Evolutionary conservation across 2,797 vertebrate genomes (phyloP).

Genomic region (Nyctalus aviator): DNA sequence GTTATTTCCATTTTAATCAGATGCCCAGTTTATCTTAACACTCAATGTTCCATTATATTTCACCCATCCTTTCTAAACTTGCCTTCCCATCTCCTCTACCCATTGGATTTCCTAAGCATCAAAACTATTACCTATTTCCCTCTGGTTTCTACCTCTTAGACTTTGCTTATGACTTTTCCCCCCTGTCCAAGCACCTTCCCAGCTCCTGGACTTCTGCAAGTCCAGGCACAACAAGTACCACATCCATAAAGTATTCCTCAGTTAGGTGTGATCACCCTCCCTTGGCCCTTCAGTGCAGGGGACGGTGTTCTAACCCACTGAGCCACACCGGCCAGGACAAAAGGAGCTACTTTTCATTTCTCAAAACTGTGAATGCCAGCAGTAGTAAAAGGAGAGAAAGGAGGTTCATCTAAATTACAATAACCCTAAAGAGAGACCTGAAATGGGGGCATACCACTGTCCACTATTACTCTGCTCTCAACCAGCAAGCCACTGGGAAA

Average conservation of each 20-base stretch:
- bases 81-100: background rate
- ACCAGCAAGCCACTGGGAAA: background rate
- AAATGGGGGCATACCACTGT: background rate
- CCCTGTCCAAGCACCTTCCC: background rate
- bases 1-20: conserved; percentile 60
- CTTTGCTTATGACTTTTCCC: background rate
- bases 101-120: background rate
- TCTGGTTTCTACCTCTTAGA: conserved; percentile 36
- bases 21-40: background rate
- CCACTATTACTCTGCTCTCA: background rate
- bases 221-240: conserved; percentile 9
- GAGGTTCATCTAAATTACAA: conserved; percentile 30
- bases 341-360: conserved; percentile 42
- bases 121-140: conserved; percentile 35
- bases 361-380: conserved; percentile 1
- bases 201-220: conserved; percentile 29
- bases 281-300: background rate
- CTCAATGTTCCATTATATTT: background rate
- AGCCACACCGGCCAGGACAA: background rate
- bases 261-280: background rate
- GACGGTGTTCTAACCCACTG: background rate
- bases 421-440: background rate
- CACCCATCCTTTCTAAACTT: background rate
- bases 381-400: conserved; percentile 25
- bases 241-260: background rate